Base-by-base conservation (phyloP, 2,888 invertebrate genomes). In the Caenorhabditis wallacei region DNA sequence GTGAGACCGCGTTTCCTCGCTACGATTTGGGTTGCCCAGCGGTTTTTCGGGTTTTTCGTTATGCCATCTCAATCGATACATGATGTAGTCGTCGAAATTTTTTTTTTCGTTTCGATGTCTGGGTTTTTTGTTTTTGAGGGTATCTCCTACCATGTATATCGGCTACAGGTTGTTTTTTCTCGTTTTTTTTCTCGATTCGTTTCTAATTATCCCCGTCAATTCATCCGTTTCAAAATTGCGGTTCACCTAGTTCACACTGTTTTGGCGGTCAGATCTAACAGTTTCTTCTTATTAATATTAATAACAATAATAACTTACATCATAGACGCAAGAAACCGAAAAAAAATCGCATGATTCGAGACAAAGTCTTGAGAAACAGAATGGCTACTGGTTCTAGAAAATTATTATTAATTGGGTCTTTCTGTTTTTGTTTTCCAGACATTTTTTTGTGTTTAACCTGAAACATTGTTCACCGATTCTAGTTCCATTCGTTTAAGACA, bases 351-450 rank as follows among this genome's bases (percentile, higher is more conserved):
- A 30, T 64, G 64, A 51, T 64, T 30, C 64, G 48, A 48, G 64
- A 43, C 20, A 30, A 30, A 24, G 30, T 66, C 74, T 74, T 74
- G 74, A 64, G 64, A 74, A 56, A 66, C 30, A 54, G 43, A 64
- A 74, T 64, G 74, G 56, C 64, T 74, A 64, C 64, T 66, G 37
- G 64, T 64, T 64, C 20, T 74, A 59, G 35, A 40, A 59, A 59
- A 2, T 13, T 11, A 57, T n/a, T n/a, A 56, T 13, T 22, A 51
- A 51, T 64, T 54, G 11, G 24, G 7, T 3, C 51, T 48, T 66
- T 7, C 18, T 35, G 35, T 40, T 53, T 48, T 63, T n/a, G 46
- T 13, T 40, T 40, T 40, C 13, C 40, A 40, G 40, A 40, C 30
- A 3, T 30, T 30, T 30, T 8, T 30, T 18, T 48, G 18, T 48